These are phyloP conservation scores for Venustaconcha ellipsiformis DNA, from an alignment of 1,140 invertebrate species.

Conservation along the genomic window DNA sequence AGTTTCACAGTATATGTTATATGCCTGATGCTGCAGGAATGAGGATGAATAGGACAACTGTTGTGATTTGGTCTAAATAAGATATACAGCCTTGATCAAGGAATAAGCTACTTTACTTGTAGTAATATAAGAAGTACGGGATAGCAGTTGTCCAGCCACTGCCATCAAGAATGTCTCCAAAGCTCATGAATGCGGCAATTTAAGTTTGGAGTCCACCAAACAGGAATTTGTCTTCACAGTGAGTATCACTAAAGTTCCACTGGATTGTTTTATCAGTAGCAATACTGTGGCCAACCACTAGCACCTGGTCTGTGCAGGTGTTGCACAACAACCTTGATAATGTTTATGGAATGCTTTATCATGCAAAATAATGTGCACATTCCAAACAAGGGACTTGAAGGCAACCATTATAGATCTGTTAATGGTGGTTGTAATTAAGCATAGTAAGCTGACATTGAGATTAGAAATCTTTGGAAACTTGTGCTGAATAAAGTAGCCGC, in stretches of 20 bases:
- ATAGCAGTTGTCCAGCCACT: conserved; percentile 42
- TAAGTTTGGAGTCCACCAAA: conserved; percentile 34
- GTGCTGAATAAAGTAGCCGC: too few relatives aligned
- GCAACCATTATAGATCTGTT: too few relatives aligned
- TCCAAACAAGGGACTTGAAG: conserved; percentile 1
- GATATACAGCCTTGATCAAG: conserved; percentile 21
- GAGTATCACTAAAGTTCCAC: conserved; percentile 32
- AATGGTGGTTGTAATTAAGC: too few relatives aligned
- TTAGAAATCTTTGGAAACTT: too few relatives aligned
- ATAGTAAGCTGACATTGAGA: too few relatives aligned
- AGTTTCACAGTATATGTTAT: background rate
- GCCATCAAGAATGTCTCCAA: conserved; percentile 39
- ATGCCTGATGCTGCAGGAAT: conserved; percentile 1
- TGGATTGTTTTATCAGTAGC: conserved; percentile 42
- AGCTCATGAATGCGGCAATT: conserved; percentile 7
- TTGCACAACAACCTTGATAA: conserved; percentile 25
- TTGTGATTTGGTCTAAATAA: conserved; percentile 18
- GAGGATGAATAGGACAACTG: background rate
- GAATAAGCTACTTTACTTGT: conserved; percentile 21
- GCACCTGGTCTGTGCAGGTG: conserved; percentile 45
- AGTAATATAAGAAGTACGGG: conserved; percentile 24
- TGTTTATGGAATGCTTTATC: conserved; percentile 40
- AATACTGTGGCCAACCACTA: conserved; percentile 45
- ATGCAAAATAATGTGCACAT: conserved; percentile 25
- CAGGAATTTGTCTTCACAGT: conserved; percentile 35